phyloP scores from a whole-genome alignment of 2,888 invertebrate species.

The Lasioglossum lativentre region DNA sequence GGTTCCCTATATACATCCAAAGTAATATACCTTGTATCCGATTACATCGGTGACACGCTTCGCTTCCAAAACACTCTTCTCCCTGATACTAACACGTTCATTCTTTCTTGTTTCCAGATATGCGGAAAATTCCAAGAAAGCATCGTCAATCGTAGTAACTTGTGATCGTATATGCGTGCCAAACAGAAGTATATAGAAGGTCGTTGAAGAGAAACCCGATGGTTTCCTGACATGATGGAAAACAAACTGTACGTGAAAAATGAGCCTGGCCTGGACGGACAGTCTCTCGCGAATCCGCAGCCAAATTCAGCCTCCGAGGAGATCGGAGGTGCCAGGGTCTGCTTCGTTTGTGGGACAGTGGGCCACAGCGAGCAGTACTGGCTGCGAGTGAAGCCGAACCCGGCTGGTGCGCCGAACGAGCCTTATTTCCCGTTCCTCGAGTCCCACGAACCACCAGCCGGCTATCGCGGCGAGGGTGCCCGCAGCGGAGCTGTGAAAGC shows the following conservation, averaged over 20 bases:
- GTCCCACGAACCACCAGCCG: slow-evolving; percentile 93
- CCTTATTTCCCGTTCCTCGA: slow-evolving; percentile 97
- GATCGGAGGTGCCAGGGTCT: slow-evolving; percentile 82
- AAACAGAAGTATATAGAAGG: slow-evolving; percentile 69
- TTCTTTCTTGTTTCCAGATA: slow-evolving; percentile 68
- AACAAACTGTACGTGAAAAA: slow-evolving; percentile 90
- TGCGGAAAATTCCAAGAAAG: slow-evolving; percentile 59
- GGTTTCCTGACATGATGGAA: slow-evolving; percentile 85
- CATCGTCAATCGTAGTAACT: slow-evolving; percentile 52
- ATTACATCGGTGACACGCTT: neutral
- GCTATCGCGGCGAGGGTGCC: slow-evolving; percentile 87
- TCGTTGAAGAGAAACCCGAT: slow-evolving; percentile 75
- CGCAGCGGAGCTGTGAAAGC: slow-evolving; percentile 87
- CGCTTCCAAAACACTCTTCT: neutral
- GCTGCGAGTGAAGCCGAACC: slow-evolving; percentile 89
- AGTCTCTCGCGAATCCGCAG: slow-evolving; percentile 77
- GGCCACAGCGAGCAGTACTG: slow-evolving; percentile 88
- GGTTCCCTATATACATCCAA: slow-evolving; percentile 38
- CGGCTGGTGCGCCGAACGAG: slow-evolving; percentile 88
- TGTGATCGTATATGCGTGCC: slow-evolving; percentile 73
- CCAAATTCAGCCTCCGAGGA: slow-evolving; percentile 75
- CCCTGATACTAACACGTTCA: neutral
- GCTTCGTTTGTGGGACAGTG: slow-evolving; percentile 91
- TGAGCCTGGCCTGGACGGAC: slow-evolving; percentile 87
- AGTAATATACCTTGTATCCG: slow-evolving; percentile 17